phyloP scores from a whole-genome alignment of 2,888 invertebrate species.

The Pseudolycoriella hygida region DNA sequence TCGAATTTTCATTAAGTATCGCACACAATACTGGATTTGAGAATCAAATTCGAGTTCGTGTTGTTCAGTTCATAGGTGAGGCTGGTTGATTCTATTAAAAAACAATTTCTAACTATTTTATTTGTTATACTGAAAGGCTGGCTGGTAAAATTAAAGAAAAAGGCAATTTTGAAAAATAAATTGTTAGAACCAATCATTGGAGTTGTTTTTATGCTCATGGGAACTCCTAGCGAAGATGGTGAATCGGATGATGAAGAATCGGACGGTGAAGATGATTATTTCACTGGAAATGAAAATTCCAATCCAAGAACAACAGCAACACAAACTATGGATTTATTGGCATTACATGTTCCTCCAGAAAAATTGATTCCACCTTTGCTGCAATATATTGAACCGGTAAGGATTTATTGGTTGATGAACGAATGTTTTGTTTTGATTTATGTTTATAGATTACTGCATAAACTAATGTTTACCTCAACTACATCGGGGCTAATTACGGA shows the following conservation, averaged over 20 bases:
- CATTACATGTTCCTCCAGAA: conserved; percentile 57
- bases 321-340: conserved; percentile 55
- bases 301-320: conserved; percentile 49
- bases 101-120: too few relatives aligned
- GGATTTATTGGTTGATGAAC: too few relatives aligned
- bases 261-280: conserved; percentile 44
- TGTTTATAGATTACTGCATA: too few relatives aligned
- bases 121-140: too few relatives aligned
- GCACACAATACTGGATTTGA: conserved; percentile 37
- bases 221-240: conserved; percentile 39
- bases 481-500: too few relatives aligned
- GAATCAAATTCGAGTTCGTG: conserved; percentile 45
- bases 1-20: conserved; percentile 47
- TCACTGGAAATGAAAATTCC: conserved; percentile 38
- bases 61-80: conserved; percentile 41
- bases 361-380: conserved; percentile 55
- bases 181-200: conserved; percentile 48
- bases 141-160: conserved; percentile 50
- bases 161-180: conserved; percentile 48
- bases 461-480: too few relatives aligned
- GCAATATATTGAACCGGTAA: conserved; percentile 37
- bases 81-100: too few relatives aligned
- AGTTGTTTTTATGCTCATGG: conserved; percentile 50
- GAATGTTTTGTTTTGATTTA: too few relatives aligned
- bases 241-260: conserved; percentile 25